A percentile compares a stretch with the other conserved stretches of the same genome.
Evolutionary conservation across 2,888 invertebrate species (phyloP).

Genomic region (Ryuthela nishihirai): DNA sequence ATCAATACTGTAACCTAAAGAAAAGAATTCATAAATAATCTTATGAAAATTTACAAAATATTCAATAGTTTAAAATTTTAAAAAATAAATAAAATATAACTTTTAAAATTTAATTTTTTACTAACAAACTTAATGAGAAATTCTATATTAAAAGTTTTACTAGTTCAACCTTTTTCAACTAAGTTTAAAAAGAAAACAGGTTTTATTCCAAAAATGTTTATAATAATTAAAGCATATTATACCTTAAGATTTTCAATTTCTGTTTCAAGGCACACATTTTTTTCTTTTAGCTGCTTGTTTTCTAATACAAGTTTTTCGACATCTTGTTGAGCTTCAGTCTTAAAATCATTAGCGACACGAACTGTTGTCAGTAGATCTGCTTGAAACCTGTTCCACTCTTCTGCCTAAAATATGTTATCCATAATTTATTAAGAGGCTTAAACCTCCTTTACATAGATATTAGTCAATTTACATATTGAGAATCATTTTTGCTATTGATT

Average conservation of each 20-base stretch:
- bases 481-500: neutral
- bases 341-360: slow-evolving; percentile 92
- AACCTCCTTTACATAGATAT: slow-evolving; percentile 26
- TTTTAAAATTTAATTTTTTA: slow-evolving; percentile 6
- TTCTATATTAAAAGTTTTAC: too few relatives aligned
- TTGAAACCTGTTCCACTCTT: slow-evolving; percentile 94
- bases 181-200: too few relatives aligned
- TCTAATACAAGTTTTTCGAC: slow-evolving; percentile 74
- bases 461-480: neutral
- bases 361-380: slow-evolving; percentile 88
- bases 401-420: slow-evolving; percentile 63
- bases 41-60: too few relatives aligned
- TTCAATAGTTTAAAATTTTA: too few relatives aligned
- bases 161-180: too few relatives aligned
- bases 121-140: too few relatives aligned
- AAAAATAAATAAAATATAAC: too few relatives aligned
- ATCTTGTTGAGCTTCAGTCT: slow-evolving; percentile 75
- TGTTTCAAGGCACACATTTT: slow-evolving; percentile 68
- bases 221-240: too few relatives aligned
- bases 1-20: too few relatives aligned
- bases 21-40: too few relatives aligned
- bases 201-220: too few relatives aligned
- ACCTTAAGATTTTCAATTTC: slow-evolving; percentile 70
- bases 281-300: slow-evolving; percentile 73
- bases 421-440: slow-evolving; percentile 58